These are phyloP conservation scores for Leucoma salicis DNA, from an alignment of 2,888 invertebrate species.

Conservation along the genomic window DNA sequence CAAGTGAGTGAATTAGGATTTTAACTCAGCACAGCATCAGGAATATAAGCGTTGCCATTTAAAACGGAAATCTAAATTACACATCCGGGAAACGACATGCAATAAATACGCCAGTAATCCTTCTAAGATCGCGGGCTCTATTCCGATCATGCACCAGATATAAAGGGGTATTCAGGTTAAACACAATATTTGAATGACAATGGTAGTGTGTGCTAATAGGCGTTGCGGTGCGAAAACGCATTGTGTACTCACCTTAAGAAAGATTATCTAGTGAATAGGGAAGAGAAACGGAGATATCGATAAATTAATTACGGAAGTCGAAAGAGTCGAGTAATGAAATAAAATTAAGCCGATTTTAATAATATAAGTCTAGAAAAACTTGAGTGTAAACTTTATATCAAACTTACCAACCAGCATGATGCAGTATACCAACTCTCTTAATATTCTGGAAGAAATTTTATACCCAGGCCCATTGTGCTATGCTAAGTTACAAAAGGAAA, in stretches of 20 bases:
- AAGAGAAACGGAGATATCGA: constrained; percentile 19
- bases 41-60: too few species aligned
- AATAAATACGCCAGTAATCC: constrained; percentile 31
- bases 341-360: too few species aligned
- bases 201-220: constrained; percentile 64
- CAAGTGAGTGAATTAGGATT: too few species aligned
- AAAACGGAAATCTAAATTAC: constrained; percentile 11
- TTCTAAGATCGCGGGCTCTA: constrained; percentile 42
- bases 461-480: too few species aligned
- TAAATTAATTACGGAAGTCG: constrained; percentile 6
- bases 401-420: too few species aligned
- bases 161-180: constrained; percentile 60
- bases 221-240: constrained; percentile 72
- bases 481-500: too few species aligned
- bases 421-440: too few species aligned
- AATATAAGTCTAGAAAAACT: too few species aligned
- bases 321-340: too few species aligned
- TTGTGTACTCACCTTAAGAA: constrained; percentile 52
- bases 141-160: constrained; percentile 43
- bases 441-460: too few species aligned
- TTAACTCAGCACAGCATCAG: too few species aligned
- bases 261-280: constrained; percentile 58
- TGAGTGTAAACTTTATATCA: too few species aligned
- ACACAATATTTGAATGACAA: constrained; percentile 75
- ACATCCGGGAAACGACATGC: constrained; percentile 33